These are phyloP conservation scores for Diabrotica undecimpunctata DNA, from an alignment of 1,140 invertebrate species.

Conservation along the genomic window DNA sequence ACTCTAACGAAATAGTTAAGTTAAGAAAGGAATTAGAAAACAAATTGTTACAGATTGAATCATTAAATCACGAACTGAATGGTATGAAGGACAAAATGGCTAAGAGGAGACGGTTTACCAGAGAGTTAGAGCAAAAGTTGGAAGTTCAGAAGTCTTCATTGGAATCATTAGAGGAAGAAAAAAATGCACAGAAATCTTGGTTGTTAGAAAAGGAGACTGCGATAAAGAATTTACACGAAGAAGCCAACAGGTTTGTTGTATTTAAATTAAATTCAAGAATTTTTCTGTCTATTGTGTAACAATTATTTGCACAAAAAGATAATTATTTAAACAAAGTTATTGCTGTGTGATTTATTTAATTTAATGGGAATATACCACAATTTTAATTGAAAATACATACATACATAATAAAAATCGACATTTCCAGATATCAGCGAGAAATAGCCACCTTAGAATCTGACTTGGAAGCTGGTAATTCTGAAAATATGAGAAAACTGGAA, in stretches of 20 bases:
- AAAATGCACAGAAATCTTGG: slow-evolving; percentile 26
- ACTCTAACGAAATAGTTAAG: slow-evolving; percentile 34
- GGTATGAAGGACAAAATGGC: slow-evolving; percentile 43
- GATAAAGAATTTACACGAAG: slow-evolving; percentile 52
- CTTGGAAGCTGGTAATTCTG: slow-evolving; percentile 19
- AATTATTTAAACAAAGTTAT: no score
- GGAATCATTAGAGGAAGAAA: slow-evolving; percentile 29
- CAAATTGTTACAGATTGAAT: slow-evolving; percentile 35
- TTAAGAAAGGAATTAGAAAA: slow-evolving; percentile 53
- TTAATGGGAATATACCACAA: no score
- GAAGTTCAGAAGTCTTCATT: slow-evolving; percentile 49
- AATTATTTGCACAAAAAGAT: no score
- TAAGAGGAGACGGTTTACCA: slow-evolving; percentile 18
- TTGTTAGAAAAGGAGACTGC: slow-evolving; percentile 51
- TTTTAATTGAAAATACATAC: no score
- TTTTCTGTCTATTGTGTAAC: no score
- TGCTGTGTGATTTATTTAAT: no score
- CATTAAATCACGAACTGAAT: slow-evolving; percentile 36
- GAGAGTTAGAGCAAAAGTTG: slow-evolving; percentile 41
- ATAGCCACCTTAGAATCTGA: slow-evolving; percentile 18
- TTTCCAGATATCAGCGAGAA: slow-evolving; percentile 49
- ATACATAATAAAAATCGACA: no score
- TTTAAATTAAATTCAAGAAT: no score
- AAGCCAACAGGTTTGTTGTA: slow-evolving; percentile 23
- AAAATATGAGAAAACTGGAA: slow-evolving; percentile 21